These are phyloP conservation scores for Ammodytes dubius DNA, from an alignment of 2,113 vertebrate genomes.

Conservation along the genomic window DNA sequence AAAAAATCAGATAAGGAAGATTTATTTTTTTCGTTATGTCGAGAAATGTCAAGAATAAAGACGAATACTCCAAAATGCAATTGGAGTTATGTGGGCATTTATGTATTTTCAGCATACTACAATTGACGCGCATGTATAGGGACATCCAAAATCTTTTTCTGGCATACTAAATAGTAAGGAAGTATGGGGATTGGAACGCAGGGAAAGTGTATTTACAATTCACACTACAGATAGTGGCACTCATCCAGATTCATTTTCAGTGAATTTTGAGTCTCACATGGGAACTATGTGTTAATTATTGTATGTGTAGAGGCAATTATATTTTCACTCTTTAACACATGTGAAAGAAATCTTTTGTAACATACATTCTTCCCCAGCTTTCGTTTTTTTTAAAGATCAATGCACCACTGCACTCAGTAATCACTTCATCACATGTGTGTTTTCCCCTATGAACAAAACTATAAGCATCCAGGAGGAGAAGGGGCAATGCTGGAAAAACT, in stretches of 20 bases:
- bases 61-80: too few species aligned
- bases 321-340: not conserved
- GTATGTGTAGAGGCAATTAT: not conserved
- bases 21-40: too few species aligned
- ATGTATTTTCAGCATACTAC: too few species aligned
- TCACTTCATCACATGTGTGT: not conserved
- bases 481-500: too few species aligned
- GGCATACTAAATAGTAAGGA: too few species aligned
- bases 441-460: conserved; percentile 11
- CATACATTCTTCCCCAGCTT: not conserved
- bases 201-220: not conserved
- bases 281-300: not conserved
- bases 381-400: not conserved
- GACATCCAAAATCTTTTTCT: too few species aligned
- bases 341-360: not conserved
- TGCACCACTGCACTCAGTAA: not conserved
- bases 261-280: not conserved
- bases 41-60: too few species aligned
- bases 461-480: conserved; percentile 16
- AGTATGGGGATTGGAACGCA: too few species aligned
- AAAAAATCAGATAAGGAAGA: too few species aligned
- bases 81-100: too few species aligned
- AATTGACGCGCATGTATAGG: too few species aligned
- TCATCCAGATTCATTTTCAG: too few species aligned
- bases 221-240: not conserved